These are phyloP conservation scores for Nesogale talazaci DNA, from an alignment of 2,113 vertebrate species.

Conservation along the genomic window DNA sequence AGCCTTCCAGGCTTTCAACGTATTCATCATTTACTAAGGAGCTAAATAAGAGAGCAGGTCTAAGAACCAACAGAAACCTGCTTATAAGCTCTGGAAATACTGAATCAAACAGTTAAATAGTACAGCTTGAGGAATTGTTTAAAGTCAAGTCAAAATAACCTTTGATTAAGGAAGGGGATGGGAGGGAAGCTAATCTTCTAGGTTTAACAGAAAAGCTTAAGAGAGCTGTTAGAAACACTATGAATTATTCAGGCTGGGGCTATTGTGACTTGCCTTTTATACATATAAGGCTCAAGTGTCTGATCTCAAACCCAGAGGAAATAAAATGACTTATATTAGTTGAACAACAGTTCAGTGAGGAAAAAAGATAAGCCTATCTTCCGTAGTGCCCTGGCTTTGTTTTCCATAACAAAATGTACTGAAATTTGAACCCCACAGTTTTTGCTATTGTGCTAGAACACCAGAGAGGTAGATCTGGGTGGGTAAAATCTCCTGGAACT, in stretches of 20 bases:
- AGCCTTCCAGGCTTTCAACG: constrained; percentile 78
- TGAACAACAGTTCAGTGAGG: neutral
- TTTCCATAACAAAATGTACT: constrained; percentile 36
- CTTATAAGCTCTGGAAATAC: constrained; percentile 65
- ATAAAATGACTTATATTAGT: constrained; percentile 69
- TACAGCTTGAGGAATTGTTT: constrained; percentile 73
- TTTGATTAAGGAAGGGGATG: constrained; percentile 82
- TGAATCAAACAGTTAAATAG: constrained; percentile 67
- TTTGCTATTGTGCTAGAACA: neutral
- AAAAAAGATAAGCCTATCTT: constrained; percentile 46
- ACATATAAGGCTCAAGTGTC: constrained; percentile 67
- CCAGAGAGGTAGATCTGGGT: neutral
- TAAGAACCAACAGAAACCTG: constrained; percentile 70
- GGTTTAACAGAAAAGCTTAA: constrained; percentile 83
- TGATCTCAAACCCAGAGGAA: constrained; percentile 65
- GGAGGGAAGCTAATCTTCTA: constrained; percentile 83
- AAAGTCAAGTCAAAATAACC: constrained; percentile 79
- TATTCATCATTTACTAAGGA: constrained; percentile 79
- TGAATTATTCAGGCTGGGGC: constrained; percentile 85
- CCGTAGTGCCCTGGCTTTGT: constrained; percentile 38
- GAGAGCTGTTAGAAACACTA: constrained; percentile 81
- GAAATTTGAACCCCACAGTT: constrained; percentile 1
- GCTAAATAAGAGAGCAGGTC: constrained; percentile 65
- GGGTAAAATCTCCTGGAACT: constrained; percentile 37
- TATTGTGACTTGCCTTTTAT: constrained; percentile 75